Evolutionary conservation across 1,140 invertebrate species (phyloP).

Genomic region (Conus ventricosus): DNA sequence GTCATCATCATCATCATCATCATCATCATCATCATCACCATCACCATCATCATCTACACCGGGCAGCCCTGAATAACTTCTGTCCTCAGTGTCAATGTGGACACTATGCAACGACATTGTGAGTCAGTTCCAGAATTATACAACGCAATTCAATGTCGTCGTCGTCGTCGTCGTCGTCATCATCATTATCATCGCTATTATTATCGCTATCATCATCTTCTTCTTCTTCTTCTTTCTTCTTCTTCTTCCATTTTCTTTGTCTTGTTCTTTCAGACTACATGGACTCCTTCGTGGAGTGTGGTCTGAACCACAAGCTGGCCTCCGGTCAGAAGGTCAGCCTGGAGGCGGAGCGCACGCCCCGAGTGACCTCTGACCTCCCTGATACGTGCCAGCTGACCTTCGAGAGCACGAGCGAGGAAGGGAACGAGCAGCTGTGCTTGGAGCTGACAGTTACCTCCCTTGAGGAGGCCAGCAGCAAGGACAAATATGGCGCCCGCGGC

Average conservation of each 20-base stretch:
- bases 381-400: constrained; percentile 28
- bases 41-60: no score
- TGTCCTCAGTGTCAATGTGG: no score
- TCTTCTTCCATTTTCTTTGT: neutral
- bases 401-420: constrained; percentile 19
- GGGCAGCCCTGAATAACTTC: no score
- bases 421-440: constrained; percentile 32
- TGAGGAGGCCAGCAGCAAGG: neutral
- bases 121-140: no score
- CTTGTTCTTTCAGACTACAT: constrained; percentile 30
- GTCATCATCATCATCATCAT: no score
- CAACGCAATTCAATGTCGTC: no score
- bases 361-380: constrained; percentile 16
- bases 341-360: constrained; percentile 16
- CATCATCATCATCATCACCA: no score
- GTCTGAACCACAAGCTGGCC: constrained; percentile 10
- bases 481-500: neutral
- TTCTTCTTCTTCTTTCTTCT: neutral
- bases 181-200: no score
- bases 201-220: no score
- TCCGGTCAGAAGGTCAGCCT: constrained; percentile 6
- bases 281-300: constrained; percentile 34
- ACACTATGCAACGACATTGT: no score
- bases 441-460: neutral
- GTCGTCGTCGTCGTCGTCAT: no score